Conservation (phyloP, 2,113 vertebrate genomes). For the Seriola quinqueradiata region DNA sequence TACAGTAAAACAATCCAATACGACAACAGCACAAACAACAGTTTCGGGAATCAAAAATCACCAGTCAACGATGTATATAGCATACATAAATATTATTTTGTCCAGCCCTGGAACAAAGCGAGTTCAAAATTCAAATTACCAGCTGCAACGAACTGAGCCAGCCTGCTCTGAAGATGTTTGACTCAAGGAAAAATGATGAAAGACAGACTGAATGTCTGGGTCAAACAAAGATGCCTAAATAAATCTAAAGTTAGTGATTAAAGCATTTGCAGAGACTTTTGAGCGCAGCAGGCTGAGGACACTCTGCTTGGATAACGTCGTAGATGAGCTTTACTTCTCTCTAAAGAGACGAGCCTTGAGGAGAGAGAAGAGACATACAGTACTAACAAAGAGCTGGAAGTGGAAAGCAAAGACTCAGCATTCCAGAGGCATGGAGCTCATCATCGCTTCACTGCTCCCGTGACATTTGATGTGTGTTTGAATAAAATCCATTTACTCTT, state of each 20-base stretch:
- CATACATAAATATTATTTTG: background rate
- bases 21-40: background rate
- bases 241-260: slow-evolving; percentile 30
- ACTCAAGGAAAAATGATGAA: background rate
- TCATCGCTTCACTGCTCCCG: slow-evolving; percentile 59
- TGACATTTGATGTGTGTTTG: slow-evolving; percentile 52
- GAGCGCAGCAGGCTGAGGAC: slow-evolving; percentile 53
- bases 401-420: slow-evolving; percentile 76
- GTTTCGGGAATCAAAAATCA: too few relatives aligned
- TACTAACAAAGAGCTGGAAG: slow-evolving; percentile 52
- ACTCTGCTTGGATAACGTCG: slow-evolving; percentile 47
- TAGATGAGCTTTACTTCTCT: slow-evolving; percentile 45
- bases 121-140: background rate
- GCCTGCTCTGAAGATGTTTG: background rate
- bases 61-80: background rate
- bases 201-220: background rate
- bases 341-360: slow-evolving; percentile 41
- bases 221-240: background rate
- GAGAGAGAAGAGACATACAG: slow-evolving; percentile 47
- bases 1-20: background rate
- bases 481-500: slow-evolving; percentile 52
- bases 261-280: slow-evolving; percentile 24
- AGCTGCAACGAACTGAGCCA: background rate
- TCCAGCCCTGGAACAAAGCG: background rate
- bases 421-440: slow-evolving; percentile 74